A percentile compares a stretch with the other conserved stretches of the same genome.
These are phyloP conservation scores for Cassiopea andromeda DNA, from an alignment of 30 jellyfish, hydroid and myxozoan genomes.

Conservation along the genomic window DNA sequence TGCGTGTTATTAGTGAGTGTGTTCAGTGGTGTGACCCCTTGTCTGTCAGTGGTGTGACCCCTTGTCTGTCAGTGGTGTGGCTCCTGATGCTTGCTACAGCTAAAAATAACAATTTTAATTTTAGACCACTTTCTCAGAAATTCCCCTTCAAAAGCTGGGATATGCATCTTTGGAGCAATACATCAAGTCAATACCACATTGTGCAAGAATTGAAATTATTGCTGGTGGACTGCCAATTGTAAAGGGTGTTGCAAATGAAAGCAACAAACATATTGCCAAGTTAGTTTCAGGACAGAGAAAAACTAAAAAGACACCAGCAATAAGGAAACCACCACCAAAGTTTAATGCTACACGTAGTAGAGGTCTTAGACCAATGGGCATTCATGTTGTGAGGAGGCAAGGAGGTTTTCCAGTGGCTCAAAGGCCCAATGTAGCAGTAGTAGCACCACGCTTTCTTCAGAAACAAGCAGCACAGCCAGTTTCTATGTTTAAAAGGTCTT, in stretches of 20 bases:
- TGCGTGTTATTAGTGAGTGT: too few relatives aligned
- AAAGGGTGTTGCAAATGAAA: slow-evolving; percentile 74
- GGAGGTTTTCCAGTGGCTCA: not conserved
- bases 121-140: slow-evolving; percentile 47
- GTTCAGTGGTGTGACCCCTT: too few relatives aligned
- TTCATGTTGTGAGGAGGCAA: not conserved
- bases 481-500: too few relatives aligned
- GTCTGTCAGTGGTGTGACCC: too few relatives aligned
- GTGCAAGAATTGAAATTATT: slow-evolving; percentile 29
- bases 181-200: slow-evolving; percentile 52
- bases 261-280: slow-evolving; percentile 64
- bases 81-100: too few relatives aligned
- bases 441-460: too few relatives aligned
- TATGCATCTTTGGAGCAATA: slow-evolving; percentile 14
- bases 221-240: slow-evolving; percentile 65
- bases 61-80: too few relatives aligned
- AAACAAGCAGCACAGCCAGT: too few relatives aligned
- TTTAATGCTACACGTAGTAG: slow-evolving; percentile 4
- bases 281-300: slow-evolving; percentile 85
- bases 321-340: slow-evolving; percentile 6
- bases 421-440: not conserved
- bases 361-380: slow-evolving; percentile 19
- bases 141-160: slow-evolving; percentile 66
- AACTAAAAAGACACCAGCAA: slow-evolving; percentile 26
- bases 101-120: not conserved